phyloP scores from a whole-genome alignment of 1,140 invertebrate genomes.

The Leptinotarsa texana region DNA sequence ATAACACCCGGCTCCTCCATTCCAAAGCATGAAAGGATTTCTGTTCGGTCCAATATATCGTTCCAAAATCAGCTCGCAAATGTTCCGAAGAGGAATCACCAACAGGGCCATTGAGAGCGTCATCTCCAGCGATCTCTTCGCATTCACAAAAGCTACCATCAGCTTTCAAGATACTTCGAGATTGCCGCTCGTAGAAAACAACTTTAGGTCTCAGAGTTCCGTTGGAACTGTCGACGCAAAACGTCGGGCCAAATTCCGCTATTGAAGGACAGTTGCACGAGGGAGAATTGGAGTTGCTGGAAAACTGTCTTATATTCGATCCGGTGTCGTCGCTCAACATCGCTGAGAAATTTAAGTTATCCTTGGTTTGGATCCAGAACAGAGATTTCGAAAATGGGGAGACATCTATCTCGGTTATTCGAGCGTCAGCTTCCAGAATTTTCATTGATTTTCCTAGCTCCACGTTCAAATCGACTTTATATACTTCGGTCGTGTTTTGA shows the following conservation, averaged over 20 bases:
- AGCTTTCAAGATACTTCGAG: slow-evolving; percentile 65
- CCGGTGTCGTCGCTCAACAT: slow-evolving; percentile 68
- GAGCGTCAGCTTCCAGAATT: slow-evolving; percentile 57
- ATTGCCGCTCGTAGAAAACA: slow-evolving; percentile 67
- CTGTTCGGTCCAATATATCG: slow-evolving; percentile 72
- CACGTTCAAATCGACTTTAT: slow-evolving; percentile 63
- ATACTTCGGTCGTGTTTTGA: slow-evolving; percentile 58
- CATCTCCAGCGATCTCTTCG: slow-evolving; percentile 58
- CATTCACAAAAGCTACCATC: slow-evolving; percentile 74
- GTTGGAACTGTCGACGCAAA: slow-evolving; percentile 69
- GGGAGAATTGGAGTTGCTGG: slow-evolving; percentile 56
- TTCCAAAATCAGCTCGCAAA: slow-evolving; percentile 67
- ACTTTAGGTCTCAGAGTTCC: slow-evolving; percentile 60
- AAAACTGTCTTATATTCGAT: slow-evolving; percentile 63
- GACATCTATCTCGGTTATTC: slow-evolving; percentile 69
- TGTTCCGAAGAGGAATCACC: slow-evolving; percentile 62
- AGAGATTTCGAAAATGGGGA: slow-evolving; percentile 74
- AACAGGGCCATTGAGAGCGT: slow-evolving; percentile 34
- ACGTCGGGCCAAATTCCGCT: slow-evolving; percentile 63
- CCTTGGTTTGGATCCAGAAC: slow-evolving; percentile 71
- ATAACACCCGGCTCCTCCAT: slow-evolving; percentile 56
- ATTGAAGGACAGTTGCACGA: slow-evolving; percentile 64
- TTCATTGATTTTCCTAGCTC: slow-evolving; percentile 56
- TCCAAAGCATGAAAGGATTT: slow-evolving; percentile 67
- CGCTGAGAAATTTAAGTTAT: slow-evolving; percentile 60